Percentiles rank a stretch among this genome's conserved stretches.
These are phyloP conservation scores for Astreopora myriophthalma DNA, from an alignment of 64 coral and sea anemone genomes.

Conservation along the genomic window DNA sequence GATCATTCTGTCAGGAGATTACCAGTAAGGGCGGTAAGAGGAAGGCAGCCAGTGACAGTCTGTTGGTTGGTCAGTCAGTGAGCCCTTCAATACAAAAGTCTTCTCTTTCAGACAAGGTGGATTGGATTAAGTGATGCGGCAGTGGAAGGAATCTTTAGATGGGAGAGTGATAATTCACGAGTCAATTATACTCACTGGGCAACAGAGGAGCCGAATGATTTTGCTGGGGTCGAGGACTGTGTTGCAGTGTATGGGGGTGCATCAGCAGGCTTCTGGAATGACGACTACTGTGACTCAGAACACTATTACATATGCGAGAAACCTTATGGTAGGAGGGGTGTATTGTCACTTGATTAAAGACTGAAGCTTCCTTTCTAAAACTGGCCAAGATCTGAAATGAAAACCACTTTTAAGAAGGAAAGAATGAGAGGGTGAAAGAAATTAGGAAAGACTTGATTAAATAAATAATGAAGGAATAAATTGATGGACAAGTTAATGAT, in stretches of 20 bases:
- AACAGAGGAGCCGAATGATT: constrained; percentile 74
- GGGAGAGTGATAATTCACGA: constrained; percentile 52
- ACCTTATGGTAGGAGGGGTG: constrained; percentile 53
- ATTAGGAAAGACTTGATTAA: too few relatives aligned
- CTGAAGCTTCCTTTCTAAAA: too few relatives aligned
- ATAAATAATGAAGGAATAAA: too few relatives aligned
- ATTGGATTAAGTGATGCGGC: constrained; percentile 72
- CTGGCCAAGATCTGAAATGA: too few relatives aligned
- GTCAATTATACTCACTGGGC: constrained; percentile 79
- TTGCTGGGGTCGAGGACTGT: constrained; percentile 70
- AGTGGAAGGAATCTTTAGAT: constrained; percentile 48
- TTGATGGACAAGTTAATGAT: too few relatives aligned
- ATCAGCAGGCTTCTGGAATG: constrained; percentile 83
- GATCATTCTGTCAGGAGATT: too few relatives aligned
- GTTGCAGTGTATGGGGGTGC: constrained; percentile 41
- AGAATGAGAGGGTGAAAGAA: too few relatives aligned
- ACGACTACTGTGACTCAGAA: constrained; percentile 70
- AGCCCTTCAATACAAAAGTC: not conserved
- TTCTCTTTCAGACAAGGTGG: constrained; percentile 46
- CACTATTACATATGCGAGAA: constrained; percentile 90
- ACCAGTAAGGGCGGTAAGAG: too few relatives aligned
- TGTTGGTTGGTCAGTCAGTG: not conserved
- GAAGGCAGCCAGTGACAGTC: not conserved
- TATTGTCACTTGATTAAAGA: not conserved
- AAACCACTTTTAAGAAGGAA: too few relatives aligned